These are phyloP conservation scores for Napeogenes sylphis DNA, from an alignment of 2,888 invertebrate species.

Conservation along the genomic window DNA sequence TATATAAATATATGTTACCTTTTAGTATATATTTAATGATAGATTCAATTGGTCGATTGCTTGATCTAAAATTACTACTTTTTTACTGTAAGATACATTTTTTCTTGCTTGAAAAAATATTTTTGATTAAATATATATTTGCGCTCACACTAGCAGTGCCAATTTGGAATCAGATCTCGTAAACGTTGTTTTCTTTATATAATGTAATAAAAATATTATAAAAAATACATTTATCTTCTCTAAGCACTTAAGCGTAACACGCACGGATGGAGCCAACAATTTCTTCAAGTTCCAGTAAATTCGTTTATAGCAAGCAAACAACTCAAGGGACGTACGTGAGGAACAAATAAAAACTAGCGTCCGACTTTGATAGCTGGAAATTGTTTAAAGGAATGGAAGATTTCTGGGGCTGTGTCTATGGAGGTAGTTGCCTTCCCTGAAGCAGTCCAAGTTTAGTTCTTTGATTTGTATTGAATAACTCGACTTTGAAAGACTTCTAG, in stretches of 20 bases:
- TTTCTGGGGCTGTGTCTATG: conserved; percentile 3
- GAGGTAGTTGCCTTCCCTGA: conserved; percentile 4
- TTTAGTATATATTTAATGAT: too few species aligned
- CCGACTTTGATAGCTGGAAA: conserved; percentile 16
- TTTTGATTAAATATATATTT: too few species aligned
- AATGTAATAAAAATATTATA: too few species aligned
- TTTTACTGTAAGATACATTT: too few species aligned
- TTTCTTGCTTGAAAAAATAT: too few species aligned
- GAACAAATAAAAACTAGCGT: conserved; percentile 18
- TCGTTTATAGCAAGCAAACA: conserved; percentile 18
- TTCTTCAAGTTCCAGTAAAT: conserved; percentile 8
- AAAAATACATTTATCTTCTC: neutral
- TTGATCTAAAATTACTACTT: too few species aligned
- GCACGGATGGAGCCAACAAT: conserved; percentile 1
- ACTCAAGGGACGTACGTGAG: conserved; percentile 19
- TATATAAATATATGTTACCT: too few species aligned
- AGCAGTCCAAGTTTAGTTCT: conserved; percentile 4
- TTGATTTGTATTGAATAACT: conserved; percentile 7
- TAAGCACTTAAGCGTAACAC: conserved; percentile 2
- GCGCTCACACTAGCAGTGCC: neutral
- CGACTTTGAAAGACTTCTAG: neutral
- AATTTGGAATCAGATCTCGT: neutral
- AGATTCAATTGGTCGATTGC: too few species aligned
- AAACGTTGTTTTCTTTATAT: neutral
- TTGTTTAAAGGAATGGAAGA: conserved; percentile 17